Percentiles rank a stretch among this genome's conserved stretches.
Evolutionary conservation across 1,140 invertebrate genomes (phyloP).

Genomic region (Bilobella aurantiaca): DNA sequence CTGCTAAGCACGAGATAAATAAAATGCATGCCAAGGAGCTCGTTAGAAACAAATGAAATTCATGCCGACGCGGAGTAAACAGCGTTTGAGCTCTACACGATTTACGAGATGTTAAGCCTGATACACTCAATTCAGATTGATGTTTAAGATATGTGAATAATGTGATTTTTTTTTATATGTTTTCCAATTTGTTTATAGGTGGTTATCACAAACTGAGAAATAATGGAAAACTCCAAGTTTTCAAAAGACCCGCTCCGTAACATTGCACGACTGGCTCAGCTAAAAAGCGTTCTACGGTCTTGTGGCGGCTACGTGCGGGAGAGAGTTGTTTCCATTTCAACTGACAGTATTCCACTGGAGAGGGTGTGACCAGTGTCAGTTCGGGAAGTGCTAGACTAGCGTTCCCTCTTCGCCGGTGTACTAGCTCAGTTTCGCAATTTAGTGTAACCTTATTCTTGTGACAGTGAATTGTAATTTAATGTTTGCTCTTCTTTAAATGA

Average conservation of each 20-base stretch:
- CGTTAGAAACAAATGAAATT: too few species aligned
- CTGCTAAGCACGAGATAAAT: too few species aligned
- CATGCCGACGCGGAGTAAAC: too few species aligned
- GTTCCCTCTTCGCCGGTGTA: not conserved
- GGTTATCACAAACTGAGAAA: not conserved
- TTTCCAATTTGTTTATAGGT: not conserved
- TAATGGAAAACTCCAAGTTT: not conserved
- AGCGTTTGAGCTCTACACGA: too few species aligned
- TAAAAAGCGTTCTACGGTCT: not conserved
- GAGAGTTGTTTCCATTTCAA: not conserved
- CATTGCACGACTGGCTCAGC: not conserved
- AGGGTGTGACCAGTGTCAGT: not conserved
- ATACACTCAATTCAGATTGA: too few species aligned
- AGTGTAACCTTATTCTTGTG: not conserved
- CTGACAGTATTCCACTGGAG: too few species aligned
- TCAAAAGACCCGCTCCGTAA: not conserved
- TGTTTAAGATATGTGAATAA: not conserved
- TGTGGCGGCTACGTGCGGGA: not conserved
- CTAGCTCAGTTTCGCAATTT: not conserved
- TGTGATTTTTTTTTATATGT: not conserved
- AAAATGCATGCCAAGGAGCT: too few species aligned
- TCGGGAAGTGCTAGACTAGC: not conserved
- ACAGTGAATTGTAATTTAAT: not conserved
- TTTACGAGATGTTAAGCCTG: too few species aligned
- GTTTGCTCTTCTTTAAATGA: not conserved